A percentile compares a stretch with the other conserved stretches of the same genome.
Conservation (phyloP, 2,888 invertebrate species). For the Macaria liturata region DNA sequence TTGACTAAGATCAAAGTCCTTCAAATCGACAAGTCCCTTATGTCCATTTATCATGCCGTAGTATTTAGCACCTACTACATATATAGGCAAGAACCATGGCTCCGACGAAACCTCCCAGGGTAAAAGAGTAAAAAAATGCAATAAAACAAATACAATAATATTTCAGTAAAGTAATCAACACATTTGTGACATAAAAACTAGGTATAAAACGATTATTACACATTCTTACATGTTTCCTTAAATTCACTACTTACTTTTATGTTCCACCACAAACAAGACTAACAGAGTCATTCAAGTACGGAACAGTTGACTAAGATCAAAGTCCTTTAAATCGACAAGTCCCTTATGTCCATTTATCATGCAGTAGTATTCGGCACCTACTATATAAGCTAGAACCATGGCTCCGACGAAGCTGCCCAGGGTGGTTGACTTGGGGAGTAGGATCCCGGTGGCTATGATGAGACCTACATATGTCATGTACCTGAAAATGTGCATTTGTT, state of each 20-base stretch:
- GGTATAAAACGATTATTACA: no score
- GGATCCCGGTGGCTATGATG: constrained; percentile 92
- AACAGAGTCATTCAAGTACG: constrained; percentile 39
- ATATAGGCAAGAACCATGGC: constrained; percentile 92
- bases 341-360: constrained; percentile 81
- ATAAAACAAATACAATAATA: no score
- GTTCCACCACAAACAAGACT: no score
- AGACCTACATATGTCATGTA: constrained; percentile 94
- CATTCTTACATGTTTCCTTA: no score
- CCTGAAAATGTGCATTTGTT: constrained; percentile 58
- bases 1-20: constrained; percentile 61
- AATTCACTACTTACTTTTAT: no score
- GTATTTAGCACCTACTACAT: constrained; percentile 89
- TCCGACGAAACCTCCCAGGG: constrained; percentile 90
- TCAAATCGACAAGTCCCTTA: constrained; percentile 60
- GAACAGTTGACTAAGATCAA: constrained; percentile 59
- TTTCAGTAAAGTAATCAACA: no score
- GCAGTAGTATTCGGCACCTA: constrained; percentile 90
- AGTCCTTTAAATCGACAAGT: constrained; percentile 63
- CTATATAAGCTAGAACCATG: constrained; percentile 91
- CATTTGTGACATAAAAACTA: no score
- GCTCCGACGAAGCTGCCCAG: constrained; percentile 91
- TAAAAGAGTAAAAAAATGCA: constrained; percentile 27
- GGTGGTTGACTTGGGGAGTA: constrained; percentile 90
- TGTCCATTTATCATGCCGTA: constrained; percentile 83